Base-by-base conservation (phyloP, 2,888 invertebrate genomes). In the Pandemis heparana region DNA sequence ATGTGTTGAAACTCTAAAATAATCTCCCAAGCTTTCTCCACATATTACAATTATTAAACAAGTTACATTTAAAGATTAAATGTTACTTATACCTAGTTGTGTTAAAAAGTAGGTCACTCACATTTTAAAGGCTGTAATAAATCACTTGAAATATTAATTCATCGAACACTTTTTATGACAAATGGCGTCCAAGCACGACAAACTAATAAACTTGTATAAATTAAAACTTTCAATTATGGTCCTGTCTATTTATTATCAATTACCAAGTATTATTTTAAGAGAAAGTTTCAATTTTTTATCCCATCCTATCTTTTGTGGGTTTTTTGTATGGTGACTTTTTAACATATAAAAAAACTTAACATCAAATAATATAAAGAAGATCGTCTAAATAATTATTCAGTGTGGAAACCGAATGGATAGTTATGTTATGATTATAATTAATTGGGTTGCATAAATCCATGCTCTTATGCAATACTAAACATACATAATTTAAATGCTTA, bases 211-310 rank as follows among this genome's bases (percentile, higher is more conserved):
- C 68, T 73, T 64, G 65, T 74, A 70, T 65, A 32, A 64, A 73
- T 74, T 74, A 70, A 74, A 72, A 74, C 70, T 70, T 74, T 74
- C 65, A 74, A 74, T 74, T 74, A 74, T 53, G 59, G 41, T 69
- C 60, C 41, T 39, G 60, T 61, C 53, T 56, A 64, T 69, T 73
- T 68, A 64, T 69, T 69, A 56, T 46, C 59, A 56, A 51, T 60
- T 12, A 51, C 14, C 41, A 61, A 14, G 12, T 5, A 46, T 46
- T 10, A n/a, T n/a, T 43, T 10, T 63, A 32, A 32, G 73, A 69
- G 73, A 69, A 73, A 73, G 68, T 73, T 53, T 64, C n/a, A 2
- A 16, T 43, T n/a, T 32, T 68, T 23, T 5, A 16, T 18, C 18
- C 5, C 23, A 4, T 32, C 23, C 23, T 1, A 32, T 32, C 23